phyloP scores from a whole-genome alignment of 92 coral and sea anemone species.

The Zoanthus sociatus region DNA sequence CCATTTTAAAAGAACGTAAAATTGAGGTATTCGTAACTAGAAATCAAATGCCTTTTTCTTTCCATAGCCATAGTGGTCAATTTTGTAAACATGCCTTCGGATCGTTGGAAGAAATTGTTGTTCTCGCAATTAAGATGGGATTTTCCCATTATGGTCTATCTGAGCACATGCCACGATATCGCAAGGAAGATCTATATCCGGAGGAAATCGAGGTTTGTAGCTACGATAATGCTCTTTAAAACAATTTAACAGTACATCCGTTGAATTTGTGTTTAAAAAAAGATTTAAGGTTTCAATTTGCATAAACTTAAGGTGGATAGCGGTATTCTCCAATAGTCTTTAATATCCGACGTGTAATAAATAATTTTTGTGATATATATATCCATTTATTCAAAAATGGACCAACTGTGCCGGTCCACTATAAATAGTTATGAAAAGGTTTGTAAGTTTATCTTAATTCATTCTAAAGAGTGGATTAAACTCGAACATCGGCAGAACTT shows the following conservation, averaged over 20 bases:
- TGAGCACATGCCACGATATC: slow-evolving; percentile 79
- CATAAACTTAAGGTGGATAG: too few relatives aligned
- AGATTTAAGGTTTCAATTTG: neutral
- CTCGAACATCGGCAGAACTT: too few relatives aligned
- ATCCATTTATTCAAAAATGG: too few relatives aligned
- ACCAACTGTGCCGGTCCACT: too few relatives aligned
- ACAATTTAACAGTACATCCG: too few relatives aligned
- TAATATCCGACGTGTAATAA: too few relatives aligned
- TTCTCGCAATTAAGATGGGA: slow-evolving; percentile 66
- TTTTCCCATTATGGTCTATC: slow-evolving; percentile 77
- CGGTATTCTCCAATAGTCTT: too few relatives aligned
- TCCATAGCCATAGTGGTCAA: slow-evolving; percentile 81
- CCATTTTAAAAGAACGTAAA: too few relatives aligned
- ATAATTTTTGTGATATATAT: too few relatives aligned
- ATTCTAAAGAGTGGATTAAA: too few relatives aligned
- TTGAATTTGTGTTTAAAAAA: neutral
- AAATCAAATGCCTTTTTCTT: slow-evolving; percentile 67
- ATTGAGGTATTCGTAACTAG: neutral
- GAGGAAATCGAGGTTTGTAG: slow-evolving; percentile 67
- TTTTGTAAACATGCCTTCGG: slow-evolving; percentile 80
- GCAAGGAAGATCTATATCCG: slow-evolving; percentile 63
- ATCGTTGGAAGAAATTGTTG: slow-evolving; percentile 66
- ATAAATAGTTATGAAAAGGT: too few relatives aligned
- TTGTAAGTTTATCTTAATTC: too few relatives aligned
- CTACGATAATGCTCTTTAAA: neutral